Percentiles rank a stretch among this genome's conserved stretches.
These are phyloP conservation scores for Endomychus coccineus DNA, from an alignment of 2,888 invertebrate genomes.

Conservation along the genomic window DNA sequence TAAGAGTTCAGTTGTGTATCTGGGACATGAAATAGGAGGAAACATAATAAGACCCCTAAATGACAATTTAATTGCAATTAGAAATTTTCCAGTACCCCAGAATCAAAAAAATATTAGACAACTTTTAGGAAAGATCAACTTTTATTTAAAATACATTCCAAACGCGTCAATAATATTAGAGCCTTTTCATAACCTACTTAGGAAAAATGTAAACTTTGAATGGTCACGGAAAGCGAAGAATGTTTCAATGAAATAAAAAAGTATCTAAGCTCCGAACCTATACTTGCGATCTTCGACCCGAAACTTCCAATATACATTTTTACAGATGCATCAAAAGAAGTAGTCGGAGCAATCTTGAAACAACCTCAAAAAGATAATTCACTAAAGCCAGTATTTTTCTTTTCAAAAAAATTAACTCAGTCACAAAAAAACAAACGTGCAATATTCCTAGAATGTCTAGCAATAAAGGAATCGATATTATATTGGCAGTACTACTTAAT, in stretches of 20 bases:
- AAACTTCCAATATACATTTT: slow-evolving; percentile 16
- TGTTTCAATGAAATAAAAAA: slow-evolving; percentile 4
- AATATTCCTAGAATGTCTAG: slow-evolving; percentile 24
- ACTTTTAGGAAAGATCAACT: slow-evolving; percentile 18
- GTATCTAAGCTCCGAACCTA: slow-evolving; percentile 6
- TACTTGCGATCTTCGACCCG: slow-evolving; percentile 18
- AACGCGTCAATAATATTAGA: slow-evolving; percentile 11
- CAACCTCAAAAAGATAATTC: slow-evolving; percentile 19
- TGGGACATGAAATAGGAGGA: no score
- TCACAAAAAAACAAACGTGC: slow-evolving; percentile 20
- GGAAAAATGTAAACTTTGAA: slow-evolving; percentile 4
- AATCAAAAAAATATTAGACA: no score
- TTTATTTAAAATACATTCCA: slow-evolving; percentile 16
- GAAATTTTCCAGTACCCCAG: no score
- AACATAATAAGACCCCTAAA: no score
- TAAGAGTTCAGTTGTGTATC: no score
- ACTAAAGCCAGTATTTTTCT: slow-evolving; percentile 14
- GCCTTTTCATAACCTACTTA: slow-evolving; percentile 12
- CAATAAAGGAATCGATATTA: slow-evolving; percentile 24
- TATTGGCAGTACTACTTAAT: slow-evolving; percentile 26
- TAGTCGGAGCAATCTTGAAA: slow-evolving; percentile 25
- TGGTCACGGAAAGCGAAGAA: slow-evolving; percentile 4
- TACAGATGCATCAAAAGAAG: slow-evolving; percentile 22
- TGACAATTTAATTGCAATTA: no score
- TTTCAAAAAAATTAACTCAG: slow-evolving; percentile 24